These are phyloP conservation scores for Anomalospiza imberbis DNA, from an alignment of 2,797 vertebrate genomes.

Conservation along the genomic window DNA sequence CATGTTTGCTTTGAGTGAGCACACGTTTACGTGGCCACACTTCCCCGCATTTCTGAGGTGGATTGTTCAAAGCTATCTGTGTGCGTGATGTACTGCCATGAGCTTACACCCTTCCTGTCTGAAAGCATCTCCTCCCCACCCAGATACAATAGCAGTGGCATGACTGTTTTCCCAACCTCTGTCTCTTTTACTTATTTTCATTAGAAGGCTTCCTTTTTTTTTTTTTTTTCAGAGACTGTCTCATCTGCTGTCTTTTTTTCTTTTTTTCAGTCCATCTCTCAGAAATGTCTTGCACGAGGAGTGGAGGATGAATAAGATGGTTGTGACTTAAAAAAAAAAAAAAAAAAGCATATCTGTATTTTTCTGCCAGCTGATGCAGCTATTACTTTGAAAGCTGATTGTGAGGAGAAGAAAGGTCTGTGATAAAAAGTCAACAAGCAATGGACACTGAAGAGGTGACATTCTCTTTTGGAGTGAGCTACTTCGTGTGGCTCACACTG, in stretches of 20 bases:
- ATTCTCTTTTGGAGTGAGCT: background rate
- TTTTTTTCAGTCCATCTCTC: background rate
- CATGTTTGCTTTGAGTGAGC: background rate
- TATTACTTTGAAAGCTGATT: constrained; percentile 15
- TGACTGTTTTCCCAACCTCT: background rate
- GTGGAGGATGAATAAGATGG: background rate
- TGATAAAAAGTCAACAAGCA: background rate
- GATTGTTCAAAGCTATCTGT: background rate
- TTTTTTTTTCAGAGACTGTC: background rate
- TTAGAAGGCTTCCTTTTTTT: background rate
- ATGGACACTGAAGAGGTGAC: background rate
- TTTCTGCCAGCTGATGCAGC: background rate
- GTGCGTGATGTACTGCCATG: background rate
- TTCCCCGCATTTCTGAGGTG: background rate
- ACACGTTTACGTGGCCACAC: background rate
- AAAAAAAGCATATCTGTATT: background rate
- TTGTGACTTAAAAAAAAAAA: background rate
- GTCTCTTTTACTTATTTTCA: background rate
- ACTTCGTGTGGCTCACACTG: background rate
- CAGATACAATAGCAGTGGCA: background rate
- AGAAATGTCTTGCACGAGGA: background rate
- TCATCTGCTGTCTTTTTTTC: background rate
- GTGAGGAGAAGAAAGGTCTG: background rate
- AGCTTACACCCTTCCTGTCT: background rate
- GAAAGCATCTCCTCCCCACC: background rate